Evolutionary conservation across 2,888 invertebrate species (phyloP), one percentile per base, ranked within the genome.

Genomic region (Platycheirus rosarum): DNA sequence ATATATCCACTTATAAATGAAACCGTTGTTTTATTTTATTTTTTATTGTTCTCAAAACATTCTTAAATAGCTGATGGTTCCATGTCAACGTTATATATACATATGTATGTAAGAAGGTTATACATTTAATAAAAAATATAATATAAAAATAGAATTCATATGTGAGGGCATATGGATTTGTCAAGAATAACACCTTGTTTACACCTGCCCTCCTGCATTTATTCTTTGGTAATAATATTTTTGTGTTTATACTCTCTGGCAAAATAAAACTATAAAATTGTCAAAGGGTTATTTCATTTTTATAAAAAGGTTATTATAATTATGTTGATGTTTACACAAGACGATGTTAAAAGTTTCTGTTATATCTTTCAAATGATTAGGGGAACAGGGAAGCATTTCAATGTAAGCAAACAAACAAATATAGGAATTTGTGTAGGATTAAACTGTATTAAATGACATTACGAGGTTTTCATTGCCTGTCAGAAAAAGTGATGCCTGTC

Each of bases 81-180:
- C n/a, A n/a, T 57, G 26, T 40, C 57, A 57, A 40, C n/a, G n/a
- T n/a, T 26, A 23, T 23, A 14, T 14, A 26, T 40, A 9, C 40
- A 8, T 16, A 29, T 29, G 6, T 26, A 26, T n/a, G 26, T 26
- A 6, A 4, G 2, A 26, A 4, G 26, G 26, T 26, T 6, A 26
- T 26, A 26, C 26, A 26, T 26, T 4, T 4, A 13, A 29, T 49
- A 23, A 13, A 37, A 11, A 23, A 20, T 57, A 13, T 57, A n/a
- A n/a, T 53, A 35, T 35, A 53, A 20, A 20, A 20, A 53, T 35
- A 53, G 35, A 35, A 13, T 16, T 7, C 11, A 2, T 37, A 20
- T 9, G 8, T 55, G 5, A 26, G n/a, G n/a, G n/a, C n/a, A n/a
- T n/a, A n/a, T n/a, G n/a, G n/a, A n/a, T n/a, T n/a, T n/a, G n/a